A percentile compares a stretch with the other conserved stretches of the same genome.
phyloP scores from a whole-genome alignment of 2,797 vertebrate species.

The Vespertilio murinus region DNA sequence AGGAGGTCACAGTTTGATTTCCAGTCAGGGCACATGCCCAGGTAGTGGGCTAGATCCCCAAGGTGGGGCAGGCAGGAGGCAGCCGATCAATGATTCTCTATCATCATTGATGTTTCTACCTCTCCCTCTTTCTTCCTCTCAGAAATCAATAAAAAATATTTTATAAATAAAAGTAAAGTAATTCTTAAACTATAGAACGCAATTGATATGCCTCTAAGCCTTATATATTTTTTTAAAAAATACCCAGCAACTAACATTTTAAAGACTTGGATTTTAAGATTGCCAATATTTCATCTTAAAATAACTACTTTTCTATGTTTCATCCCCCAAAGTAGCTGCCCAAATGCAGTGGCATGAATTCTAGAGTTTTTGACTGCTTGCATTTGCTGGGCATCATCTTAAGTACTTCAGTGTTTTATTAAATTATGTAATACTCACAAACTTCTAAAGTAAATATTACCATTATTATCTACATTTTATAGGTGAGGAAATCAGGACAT shows the following conservation, averaged over 20 bases:
- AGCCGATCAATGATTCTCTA: too few species aligned
- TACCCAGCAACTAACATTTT: not conserved
- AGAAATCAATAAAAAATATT: too few species aligned
- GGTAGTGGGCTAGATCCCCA: too few species aligned
- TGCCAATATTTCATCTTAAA: not conserved
- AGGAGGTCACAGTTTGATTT: too few species aligned
- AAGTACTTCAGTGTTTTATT: not conserved
- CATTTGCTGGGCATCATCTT: not conserved
- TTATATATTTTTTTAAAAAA: slow-evolving; percentile 33
- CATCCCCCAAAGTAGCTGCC: not conserved
- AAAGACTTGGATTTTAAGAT: slow-evolving; percentile 14
- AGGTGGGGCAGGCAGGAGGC: too few species aligned
- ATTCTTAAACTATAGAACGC: not conserved
- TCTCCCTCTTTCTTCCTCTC: too few species aligned
- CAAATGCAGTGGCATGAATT: not conserved
- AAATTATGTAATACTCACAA: not conserved
- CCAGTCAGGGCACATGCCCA: too few species aligned
- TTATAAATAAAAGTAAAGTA: not conserved
- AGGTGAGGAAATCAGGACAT: not conserved
- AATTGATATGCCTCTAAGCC: not conserved
- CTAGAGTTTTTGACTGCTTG: not conserved
- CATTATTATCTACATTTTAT: not conserved
- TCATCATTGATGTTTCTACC: too few species aligned
- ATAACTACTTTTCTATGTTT: not conserved
- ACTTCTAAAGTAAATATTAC: not conserved